These are phyloP conservation scores for Daubentonia madagascariensis DNA, from an alignment of 2,113 vertebrate genomes.

Conservation along the genomic window DNA sequence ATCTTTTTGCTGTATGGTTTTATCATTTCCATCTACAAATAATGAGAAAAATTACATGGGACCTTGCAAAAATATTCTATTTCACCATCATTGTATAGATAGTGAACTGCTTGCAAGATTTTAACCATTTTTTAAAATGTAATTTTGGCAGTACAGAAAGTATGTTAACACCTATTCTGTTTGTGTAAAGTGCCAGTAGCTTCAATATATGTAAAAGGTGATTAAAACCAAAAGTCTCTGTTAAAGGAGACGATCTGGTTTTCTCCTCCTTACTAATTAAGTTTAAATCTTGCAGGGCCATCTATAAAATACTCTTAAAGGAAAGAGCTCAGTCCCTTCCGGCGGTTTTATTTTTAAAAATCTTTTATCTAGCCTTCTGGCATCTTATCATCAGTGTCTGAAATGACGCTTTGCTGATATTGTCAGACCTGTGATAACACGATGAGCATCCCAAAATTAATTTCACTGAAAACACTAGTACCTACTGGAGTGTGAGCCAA, in stretches of 20 bases:
- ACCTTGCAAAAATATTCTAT: not conserved
- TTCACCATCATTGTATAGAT: not conserved
- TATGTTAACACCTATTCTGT: not conserved
- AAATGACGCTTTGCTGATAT: not conserved
- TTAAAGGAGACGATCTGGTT: not conserved
- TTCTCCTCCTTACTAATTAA: not conserved
- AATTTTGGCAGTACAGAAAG: not conserved
- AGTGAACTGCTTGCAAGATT: not conserved
- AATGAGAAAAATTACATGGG: not conserved
- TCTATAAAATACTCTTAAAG: not conserved
- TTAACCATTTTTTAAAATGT: constrained; percentile 23
- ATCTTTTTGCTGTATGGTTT: not conserved
- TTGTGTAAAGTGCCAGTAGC: not conserved
- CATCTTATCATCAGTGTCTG: constrained; percentile 33
- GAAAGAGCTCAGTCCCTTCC: constrained; percentile 12
- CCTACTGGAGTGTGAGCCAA: not conserved
- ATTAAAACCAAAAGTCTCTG: not conserved
- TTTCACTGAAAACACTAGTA: constrained; percentile 32
- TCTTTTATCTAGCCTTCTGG: constrained; percentile 48
- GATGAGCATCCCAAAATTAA: not conserved
- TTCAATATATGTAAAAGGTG: not conserved
- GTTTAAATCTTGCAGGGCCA: not conserved
- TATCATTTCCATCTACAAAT: not conserved
- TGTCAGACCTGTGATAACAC: constrained; percentile 46
- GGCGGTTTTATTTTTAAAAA: constrained; percentile 30